Evolutionary conservation across 2,888 invertebrate species (phyloP), one percentile per base, ranked within the genome.

Genomic region (Stenolophus ochropezus): DNA sequence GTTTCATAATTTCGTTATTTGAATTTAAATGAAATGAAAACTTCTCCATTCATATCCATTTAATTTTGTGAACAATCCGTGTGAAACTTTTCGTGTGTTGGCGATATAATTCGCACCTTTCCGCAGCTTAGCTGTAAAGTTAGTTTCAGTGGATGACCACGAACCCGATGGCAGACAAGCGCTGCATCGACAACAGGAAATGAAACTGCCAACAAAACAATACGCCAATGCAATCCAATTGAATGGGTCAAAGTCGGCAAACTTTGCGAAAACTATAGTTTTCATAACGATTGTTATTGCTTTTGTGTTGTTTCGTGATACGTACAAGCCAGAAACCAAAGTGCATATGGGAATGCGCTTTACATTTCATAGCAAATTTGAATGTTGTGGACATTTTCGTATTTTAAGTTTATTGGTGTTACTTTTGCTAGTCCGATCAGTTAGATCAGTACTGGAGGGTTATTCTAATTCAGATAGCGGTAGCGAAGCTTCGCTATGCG

Each of bases 211-310:
- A 6, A 33, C 33, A 18, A 18, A 69, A 69, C 33, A 69, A 16
- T 69, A 69, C 65, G 4, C 27, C 25, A 65, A 69, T 69, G 27
- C 33, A 33, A 33, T 33, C 18, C 8, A 27, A 33, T 69, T 33
- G 27, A 27, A 69, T 69, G 27, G 65, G 27, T 69, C 65, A 69
- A 27, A 69, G 65, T 69, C 65, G 65, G 27, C 1, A 11, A 69
- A 69, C 18, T 69, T 27, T 16, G 27, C 33, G 8, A 14, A 18
- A 69, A 18, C 18, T 33, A 14, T 25, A 61, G 61, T 25, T 23
- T 25, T 61, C 61, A 61, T 61, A 56, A 56, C 56, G 18, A 53
- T 53, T 53, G 33, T 11, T 11, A 42, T 42, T 42, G 8, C 33
- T 42, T 42, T 42, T 42, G 33, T 42, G 33, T 42, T 42, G 33